Evolutionary conservation across 2,797 vertebrate genomes (phyloP).

Genomic region (Kryptolebias ocellatus): DNA sequence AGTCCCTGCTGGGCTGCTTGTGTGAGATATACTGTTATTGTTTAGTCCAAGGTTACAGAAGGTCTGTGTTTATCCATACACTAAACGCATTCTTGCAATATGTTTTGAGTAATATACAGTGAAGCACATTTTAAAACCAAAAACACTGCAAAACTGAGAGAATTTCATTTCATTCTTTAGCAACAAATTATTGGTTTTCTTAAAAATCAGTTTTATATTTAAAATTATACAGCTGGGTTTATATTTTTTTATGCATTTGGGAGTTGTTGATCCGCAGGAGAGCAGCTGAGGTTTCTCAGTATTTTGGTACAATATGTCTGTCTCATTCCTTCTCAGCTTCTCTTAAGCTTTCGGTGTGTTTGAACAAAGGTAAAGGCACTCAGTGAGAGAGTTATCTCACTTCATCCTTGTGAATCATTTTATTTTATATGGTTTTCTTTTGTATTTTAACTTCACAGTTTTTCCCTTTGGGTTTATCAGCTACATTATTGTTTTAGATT

Average conservation of each 20-base stretch:
- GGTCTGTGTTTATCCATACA: no score
- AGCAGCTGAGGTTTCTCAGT: not conserved
- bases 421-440: not conserved
- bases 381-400: not conserved
- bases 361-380: not conserved
- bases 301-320: not conserved
- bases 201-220: no score
- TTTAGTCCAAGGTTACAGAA: no score
- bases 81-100: not conserved
- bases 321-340: not conserved
- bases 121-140: not conserved
- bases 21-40: not conserved
- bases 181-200: no score
- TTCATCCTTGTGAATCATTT: not conserved
- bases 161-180: not conserved
- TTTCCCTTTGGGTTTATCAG: not conserved
- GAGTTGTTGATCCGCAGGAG: not conserved
- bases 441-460: not conserved
- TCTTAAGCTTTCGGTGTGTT: not conserved
- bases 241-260: not conserved
- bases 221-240: no score
- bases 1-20: not conserved
- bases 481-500: not conserved
- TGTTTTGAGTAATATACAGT: no score
- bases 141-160: not conserved